Evolutionary conservation across 2,888 invertebrate species (phyloP), one percentile per base, ranked within the genome.

Genomic region (Leptinotarsa haldemani): DNA sequence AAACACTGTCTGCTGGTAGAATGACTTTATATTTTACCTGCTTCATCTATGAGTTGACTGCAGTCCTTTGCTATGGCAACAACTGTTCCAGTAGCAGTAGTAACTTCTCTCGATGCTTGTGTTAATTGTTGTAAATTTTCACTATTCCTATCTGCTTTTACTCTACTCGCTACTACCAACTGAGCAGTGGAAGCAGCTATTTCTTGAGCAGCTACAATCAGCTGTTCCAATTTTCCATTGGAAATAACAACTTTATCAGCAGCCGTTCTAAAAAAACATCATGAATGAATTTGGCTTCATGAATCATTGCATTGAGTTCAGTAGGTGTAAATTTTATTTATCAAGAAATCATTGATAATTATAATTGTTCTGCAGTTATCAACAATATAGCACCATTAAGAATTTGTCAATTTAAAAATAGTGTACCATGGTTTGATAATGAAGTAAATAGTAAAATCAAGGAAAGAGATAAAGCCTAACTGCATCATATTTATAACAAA

Each of bases 151-250:
- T 95, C 94, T 0, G 99, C 98, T 88, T 99, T 97, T 9, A 99
- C 99, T 72, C 96, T 92, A 78, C 97, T 97, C 16, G 99, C 97
- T 0, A 99, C 97, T 69, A 99, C 99, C 74, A 99, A 90, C 88
- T 99, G 99, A 65, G 98, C 98, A 1, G 99, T 99, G 80, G 94
- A 96, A 76, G 96, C 98, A 71, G 97, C 96, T 74, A 98, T 97
- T 87, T 97, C 97, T 88, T 99, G 98, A 25, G 99, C 97, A 9
- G 98, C 98, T 0, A 97, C 99, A 74, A 98, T 95, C 75, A 99
- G 91, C 85, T 96, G 95, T 85, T 97, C 97, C 84, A 95, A 92
- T 86, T 97, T 97, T 0, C 95, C 96, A 78, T 93, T 91, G 15
- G 93, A 93, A 40, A 92, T 92, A 22, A 98, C 95, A 15, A 97